Percentiles rank a stretch among this genome's conserved stretches.
These are phyloP conservation scores for Spheniscus humboldti DNA, from an alignment of 2,797 vertebrate genomes.

Conservation along the genomic window DNA sequence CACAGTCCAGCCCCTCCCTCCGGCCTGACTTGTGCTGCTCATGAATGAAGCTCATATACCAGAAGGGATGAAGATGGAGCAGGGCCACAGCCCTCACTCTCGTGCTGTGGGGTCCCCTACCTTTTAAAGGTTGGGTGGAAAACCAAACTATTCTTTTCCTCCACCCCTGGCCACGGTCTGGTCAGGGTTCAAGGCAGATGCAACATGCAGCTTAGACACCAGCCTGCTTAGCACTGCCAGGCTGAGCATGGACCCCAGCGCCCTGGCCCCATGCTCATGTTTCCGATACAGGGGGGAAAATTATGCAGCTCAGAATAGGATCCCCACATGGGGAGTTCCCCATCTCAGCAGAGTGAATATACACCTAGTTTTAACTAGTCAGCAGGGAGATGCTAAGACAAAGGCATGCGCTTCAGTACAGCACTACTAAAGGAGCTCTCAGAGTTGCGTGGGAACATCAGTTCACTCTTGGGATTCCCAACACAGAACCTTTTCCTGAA, in stretches of 20 bases:
- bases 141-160: neutral
- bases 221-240: neutral
- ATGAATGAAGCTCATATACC: neutral
- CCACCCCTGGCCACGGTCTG: fast-evolving
- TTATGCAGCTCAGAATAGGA: neutral
- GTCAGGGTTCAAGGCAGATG: neutral
- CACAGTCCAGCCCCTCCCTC: neutral
- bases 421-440: neutral
- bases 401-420: neutral
- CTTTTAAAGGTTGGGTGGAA: neutral
- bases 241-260: neutral
- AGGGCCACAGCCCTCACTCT: neutral
- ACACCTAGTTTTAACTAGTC: neutral
- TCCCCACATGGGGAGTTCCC: neutral
- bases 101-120: fast-evolving
- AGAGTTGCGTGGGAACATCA: neutral
- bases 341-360: neutral
- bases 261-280: no score
- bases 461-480: neutral
- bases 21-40: neutral
- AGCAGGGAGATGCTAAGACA: neutral
- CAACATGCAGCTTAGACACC: neutral
- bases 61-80: neutral
- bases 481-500: neutral
- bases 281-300: neutral